Evolutionary conservation across 1,140 invertebrate species (phyloP).

Genomic region (Thrips palmi): DNA sequence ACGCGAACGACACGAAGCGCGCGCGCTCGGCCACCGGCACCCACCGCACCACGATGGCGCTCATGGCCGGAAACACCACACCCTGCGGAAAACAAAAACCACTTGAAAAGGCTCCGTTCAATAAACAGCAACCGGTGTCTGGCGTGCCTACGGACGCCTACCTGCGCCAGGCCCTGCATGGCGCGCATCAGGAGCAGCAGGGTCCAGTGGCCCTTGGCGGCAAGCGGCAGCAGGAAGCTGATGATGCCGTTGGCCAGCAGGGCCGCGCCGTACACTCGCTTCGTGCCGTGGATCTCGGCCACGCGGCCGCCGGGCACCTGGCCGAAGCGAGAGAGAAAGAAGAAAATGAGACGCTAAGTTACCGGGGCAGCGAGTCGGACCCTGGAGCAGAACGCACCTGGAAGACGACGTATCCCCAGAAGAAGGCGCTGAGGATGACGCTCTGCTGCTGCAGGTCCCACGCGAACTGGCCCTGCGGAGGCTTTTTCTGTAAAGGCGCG

Average conservation of each 20-base stretch:
- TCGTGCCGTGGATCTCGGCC: slow-evolving; percentile 24
- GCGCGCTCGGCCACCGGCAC: slow-evolving; percentile 28
- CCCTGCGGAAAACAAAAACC: slow-evolving; percentile 22
- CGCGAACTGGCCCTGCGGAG: slow-evolving; percentile 18
- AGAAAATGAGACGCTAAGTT: too few relatives aligned
- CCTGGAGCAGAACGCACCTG: too few relatives aligned
- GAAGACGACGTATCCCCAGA: slow-evolving; percentile 28
- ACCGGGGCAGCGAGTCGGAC: too few relatives aligned
- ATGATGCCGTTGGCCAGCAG: slow-evolving; percentile 28
- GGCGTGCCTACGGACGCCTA: too few relatives aligned
- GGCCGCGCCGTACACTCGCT: slow-evolving; percentile 25
- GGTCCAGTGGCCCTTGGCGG: slow-evolving; percentile 17
- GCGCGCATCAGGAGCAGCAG: slow-evolving; percentile 12
- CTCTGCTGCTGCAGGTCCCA: slow-evolving; percentile 21
- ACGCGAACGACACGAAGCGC: slow-evolving; percentile 9
- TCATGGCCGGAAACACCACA: slow-evolving; percentile 32
- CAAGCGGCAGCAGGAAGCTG: slow-evolving; percentile 27
- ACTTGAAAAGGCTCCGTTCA: neutral
- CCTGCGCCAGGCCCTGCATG: slow-evolving; percentile 14
- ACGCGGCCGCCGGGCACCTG: slow-evolving; percentile 31
- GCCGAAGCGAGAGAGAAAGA: too few relatives aligned
- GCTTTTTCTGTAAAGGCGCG: too few relatives aligned
- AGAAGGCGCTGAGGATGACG: slow-evolving; percentile 26
- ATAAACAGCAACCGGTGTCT: too few relatives aligned
- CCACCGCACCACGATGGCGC: slow-evolving; percentile 30